Percentiles rank a stretch among this genome's conserved stretches.
These are phyloP conservation scores for Strigamia transsilvanica DNA, from an alignment of 2,888 invertebrate genomes.

Conservation along the genomic window DNA sequence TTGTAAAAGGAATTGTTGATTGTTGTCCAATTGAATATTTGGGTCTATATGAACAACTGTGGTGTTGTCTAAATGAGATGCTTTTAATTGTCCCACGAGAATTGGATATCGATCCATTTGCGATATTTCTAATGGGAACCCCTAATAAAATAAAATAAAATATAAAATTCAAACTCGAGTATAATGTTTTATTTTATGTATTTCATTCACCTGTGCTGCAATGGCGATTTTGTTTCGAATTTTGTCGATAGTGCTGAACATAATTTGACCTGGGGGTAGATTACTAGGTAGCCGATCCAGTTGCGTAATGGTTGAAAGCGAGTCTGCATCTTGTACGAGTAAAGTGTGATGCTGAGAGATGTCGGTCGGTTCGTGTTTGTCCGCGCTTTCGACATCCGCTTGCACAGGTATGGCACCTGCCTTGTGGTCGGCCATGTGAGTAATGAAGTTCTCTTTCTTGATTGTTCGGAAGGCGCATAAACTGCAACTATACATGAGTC, in stretches of 20 bases:
- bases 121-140: constrained; percentile 54
- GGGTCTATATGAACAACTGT: constrained; percentile 40
- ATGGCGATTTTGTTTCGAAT: constrained; percentile 50
- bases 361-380: neutral
- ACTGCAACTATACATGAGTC: constrained; percentile 71
- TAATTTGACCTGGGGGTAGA: constrained; percentile 41
- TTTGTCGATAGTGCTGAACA: constrained; percentile 52
- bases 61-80: constrained; percentile 57
- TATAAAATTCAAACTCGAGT: neutral
- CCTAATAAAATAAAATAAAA: constrained; percentile 50
- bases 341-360: neutral
- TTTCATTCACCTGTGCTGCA: constrained; percentile 49
- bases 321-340: constrained; percentile 11
- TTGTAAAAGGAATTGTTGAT: constrained; percentile 51
- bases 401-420: constrained; percentile 46
- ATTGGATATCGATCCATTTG: constrained; percentile 55
- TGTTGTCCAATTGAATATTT: constrained; percentile 7
- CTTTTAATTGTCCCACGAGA: constrained; percentile 58
- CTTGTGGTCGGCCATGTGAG: constrained; percentile 56
- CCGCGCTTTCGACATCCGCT: neutral
- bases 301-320: constrained; percentile 22
- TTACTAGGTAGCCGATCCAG: constrained; percentile 19
- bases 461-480: constrained; percentile 73
- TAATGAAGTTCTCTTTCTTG: constrained; percentile 71
- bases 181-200: neutral